These are phyloP conservation scores for Amphipyra berbera DNA, from an alignment of 2,888 invertebrate species.

Conservation along the genomic window DNA sequence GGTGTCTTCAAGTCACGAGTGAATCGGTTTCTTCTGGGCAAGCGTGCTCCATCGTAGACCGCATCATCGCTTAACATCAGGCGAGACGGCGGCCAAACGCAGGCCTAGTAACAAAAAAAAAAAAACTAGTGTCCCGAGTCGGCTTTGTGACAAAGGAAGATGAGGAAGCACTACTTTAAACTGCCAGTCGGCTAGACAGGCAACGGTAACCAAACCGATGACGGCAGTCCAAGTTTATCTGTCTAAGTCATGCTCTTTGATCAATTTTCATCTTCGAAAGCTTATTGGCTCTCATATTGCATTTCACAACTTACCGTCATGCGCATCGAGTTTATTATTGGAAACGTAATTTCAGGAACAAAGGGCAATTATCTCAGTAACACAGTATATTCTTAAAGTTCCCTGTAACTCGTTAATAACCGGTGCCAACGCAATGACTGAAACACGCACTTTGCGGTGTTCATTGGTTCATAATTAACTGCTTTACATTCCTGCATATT, in stretches of 20 bases:
- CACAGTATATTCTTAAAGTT: too few relatives aligned
- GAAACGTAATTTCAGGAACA: not conserved
- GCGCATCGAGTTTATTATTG: not conserved
- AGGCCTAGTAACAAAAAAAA: too few relatives aligned
- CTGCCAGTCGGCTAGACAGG: constrained; percentile 11
- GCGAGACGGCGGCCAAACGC: too few relatives aligned
- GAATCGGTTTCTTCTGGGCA: too few relatives aligned
- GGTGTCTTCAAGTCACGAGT: too few relatives aligned
- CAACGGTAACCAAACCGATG: constrained; percentile 10
- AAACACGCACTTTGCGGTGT: not conserved
- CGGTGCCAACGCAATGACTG: constrained; percentile 23
- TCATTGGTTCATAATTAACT: constrained; percentile 13
- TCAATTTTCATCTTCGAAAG: constrained; percentile 30
- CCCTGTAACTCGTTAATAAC: constrained; percentile 6
- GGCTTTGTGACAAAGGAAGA: constrained; percentile 1
- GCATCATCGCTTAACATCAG: too few relatives aligned
- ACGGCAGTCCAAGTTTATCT: constrained; percentile 29
- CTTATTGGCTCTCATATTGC: constrained; percentile 2
- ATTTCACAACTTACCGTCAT: not conserved
- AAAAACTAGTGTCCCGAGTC: too few relatives aligned
- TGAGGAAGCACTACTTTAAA: constrained; percentile 14
- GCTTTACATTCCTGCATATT: constrained; percentile 6
- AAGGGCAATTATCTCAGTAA: constrained; percentile 10
- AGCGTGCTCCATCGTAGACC: too few relatives aligned
- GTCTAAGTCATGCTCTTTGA: constrained; percentile 26